phyloP scores from a whole-genome alignment of 2,888 invertebrate genomes.

The Cephus pulcher region DNA sequence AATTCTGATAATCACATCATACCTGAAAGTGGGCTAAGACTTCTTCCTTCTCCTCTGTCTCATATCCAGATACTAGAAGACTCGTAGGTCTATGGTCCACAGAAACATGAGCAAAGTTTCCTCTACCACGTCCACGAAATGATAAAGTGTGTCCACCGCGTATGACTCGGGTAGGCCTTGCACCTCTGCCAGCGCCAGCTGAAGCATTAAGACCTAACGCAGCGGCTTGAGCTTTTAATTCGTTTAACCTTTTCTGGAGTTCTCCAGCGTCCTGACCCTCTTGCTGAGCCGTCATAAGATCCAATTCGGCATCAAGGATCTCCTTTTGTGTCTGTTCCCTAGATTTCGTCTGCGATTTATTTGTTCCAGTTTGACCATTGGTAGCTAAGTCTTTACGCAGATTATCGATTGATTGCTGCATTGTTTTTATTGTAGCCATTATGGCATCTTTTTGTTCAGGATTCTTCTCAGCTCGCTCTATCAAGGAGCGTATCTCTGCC shows the following conservation, averaged over 20 bases:
- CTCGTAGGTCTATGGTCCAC: constrained; percentile 90
- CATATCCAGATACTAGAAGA: constrained; percentile 88
- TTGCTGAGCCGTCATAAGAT: constrained; percentile 89
- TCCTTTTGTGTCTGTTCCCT: constrained; percentile 89
- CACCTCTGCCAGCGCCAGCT: constrained; percentile 38
- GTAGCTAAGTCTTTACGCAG: constrained; percentile 76
- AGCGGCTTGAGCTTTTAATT: constrained; percentile 74
- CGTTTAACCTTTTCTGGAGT: constrained; percentile 77
- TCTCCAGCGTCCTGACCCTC: constrained; percentile 89
- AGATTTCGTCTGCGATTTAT: constrained; percentile 70
- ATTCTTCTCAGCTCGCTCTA: constrained; percentile 84
- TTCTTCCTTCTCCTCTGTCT: constrained; percentile 83
- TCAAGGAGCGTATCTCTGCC: constrained; percentile 86
- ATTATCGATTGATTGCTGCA: constrained; percentile 86
- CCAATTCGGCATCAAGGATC: constrained; percentile 90
- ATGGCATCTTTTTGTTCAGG: constrained; percentile 82
- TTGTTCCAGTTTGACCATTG: constrained; percentile 67
- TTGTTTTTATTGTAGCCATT: constrained; percentile 82
- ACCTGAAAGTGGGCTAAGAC: constrained; percentile 88
- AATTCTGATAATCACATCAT: constrained; percentile 53
- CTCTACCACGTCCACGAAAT: constrained; percentile 55
- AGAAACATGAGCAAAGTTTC: constrained; percentile 70
- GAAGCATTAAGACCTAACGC: constrained; percentile 59
- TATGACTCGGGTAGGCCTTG: constrained; percentile 50
- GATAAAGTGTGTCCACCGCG: constrained; percentile 50